These are phyloP conservation scores for Bambusicola thoracicus DNA, from an alignment of 2,113 vertebrate genomes.

Conservation along the genomic window DNA sequence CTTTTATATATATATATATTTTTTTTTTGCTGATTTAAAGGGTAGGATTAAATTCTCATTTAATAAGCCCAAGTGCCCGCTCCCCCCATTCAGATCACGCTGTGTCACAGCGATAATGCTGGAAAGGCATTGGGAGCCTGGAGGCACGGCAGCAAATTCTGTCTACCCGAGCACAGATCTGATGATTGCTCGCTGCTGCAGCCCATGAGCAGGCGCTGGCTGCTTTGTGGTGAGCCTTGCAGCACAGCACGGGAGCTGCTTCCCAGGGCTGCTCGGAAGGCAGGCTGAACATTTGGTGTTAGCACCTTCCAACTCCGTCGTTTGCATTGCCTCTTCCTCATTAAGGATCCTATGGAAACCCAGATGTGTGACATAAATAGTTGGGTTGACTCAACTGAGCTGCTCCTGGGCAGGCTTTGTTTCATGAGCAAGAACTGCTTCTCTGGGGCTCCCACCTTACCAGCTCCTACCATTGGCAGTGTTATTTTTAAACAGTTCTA, in stretches of 20 bases:
- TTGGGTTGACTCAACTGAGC: not conserved
- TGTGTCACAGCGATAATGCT: not conserved
- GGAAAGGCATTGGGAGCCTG: not conserved
- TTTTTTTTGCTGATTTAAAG: too few relatives aligned
- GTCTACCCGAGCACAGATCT: not conserved
- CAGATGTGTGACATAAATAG: not conserved
- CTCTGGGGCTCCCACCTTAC: not conserved
- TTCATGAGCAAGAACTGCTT: not conserved
- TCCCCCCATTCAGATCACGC: not conserved
- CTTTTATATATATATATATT: too few relatives aligned
- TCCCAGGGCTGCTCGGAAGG: not conserved
- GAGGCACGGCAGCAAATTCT: not conserved
- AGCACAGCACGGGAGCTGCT: not conserved
- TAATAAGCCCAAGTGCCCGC: too few relatives aligned
- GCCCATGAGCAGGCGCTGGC: accelerated
- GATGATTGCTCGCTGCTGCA: not conserved
- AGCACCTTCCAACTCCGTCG: not conserved
- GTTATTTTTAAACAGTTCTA: slow-evolving; percentile 18
- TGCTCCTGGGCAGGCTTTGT: not conserved
- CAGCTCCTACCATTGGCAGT: not conserved
- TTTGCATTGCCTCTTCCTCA: not conserved
- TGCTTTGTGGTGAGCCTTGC: not conserved
- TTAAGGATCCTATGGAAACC: not conserved
- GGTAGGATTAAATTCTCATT: too few relatives aligned
- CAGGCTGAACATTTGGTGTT: not conserved